Base-by-base conservation (phyloP, 2,888 invertebrate species). In the Heteromyza rotundicornis region DNA sequence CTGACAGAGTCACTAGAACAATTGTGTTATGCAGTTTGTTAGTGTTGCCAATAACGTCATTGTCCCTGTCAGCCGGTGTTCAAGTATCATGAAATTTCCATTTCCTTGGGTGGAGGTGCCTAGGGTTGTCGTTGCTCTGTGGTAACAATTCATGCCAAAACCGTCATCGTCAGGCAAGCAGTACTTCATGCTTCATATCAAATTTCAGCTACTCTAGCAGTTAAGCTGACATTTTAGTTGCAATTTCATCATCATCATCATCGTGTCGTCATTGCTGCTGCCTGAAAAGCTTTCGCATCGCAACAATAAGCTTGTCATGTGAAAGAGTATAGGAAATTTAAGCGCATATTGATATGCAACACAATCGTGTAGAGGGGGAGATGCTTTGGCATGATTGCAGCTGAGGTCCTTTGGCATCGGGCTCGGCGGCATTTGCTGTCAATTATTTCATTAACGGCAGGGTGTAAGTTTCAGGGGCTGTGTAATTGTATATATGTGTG, bases 11-110 rank as follows among this genome's bases (percentile, higher is more conserved):
- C n/a, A n/a, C n/a, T n/a, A n/a, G n/a, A n/a, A n/a, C n/a, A n/a
- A n/a, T n/a, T n/a, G n/a, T n/a, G n/a, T n/a, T n/a, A n/a, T n/a
- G n/a, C n/a, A n/a, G n/a, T n/a, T n/a, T n/a, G n/a, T n/a, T n/a
- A n/a, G n/a, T n/a, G n/a, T n/a, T n/a, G n/a, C n/a, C n/a, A n/a
- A n/a, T n/a, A n/a, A n/a, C n/a, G n/a, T n/a, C n/a, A n/a, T n/a
- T n/a, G n/a, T n/a, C n/a, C 19, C 47, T 20, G 47, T 47, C 47
- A 17, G 20, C 47, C 32, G 53, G 57, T 67, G 67, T 68, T 69
- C 66, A 68, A 73, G 63, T 69, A 71, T 70, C 73, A 68, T 76
- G 72, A 77, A 77, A 78, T 76, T 47, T 70, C 70, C 66, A 77
- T 75, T 77, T 77, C 78, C 78, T 70, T 47, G 20, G 63, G 65